These are phyloP conservation scores for Pararge aegeria DNA, from an alignment of 1,140 invertebrate species.

Conservation along the genomic window DNA sequence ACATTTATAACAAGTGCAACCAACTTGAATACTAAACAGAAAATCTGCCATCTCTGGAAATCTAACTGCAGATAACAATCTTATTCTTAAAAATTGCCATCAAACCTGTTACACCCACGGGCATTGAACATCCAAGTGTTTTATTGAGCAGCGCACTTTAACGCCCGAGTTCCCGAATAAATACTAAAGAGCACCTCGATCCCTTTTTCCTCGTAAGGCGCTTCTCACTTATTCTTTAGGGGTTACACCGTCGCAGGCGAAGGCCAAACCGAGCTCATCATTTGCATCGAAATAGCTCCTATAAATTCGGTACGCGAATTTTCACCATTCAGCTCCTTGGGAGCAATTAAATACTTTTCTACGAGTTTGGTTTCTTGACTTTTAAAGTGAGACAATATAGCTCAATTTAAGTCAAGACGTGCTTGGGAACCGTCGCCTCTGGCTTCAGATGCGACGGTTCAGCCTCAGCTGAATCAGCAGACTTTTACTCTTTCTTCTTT, in stretches of 20 bases:
- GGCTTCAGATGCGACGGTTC: too few species aligned
- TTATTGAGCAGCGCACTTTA: constrained; percentile 39
- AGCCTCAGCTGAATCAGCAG: too few species aligned
- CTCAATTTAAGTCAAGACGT: constrained; percentile 51
- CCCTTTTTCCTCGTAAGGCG: constrained; percentile 64
- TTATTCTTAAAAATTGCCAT: not conserved
- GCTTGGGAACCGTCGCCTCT: too few species aligned
- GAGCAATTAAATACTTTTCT: constrained; percentile 75
- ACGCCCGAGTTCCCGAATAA: constrained; percentile 44
- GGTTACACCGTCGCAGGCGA: constrained; percentile 54
- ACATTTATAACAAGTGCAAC: too few species aligned
- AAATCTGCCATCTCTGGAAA: too few species aligned
- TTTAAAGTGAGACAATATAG: constrained; percentile 56
- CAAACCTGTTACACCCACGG: constrained; percentile 32
- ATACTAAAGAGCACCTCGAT: constrained; percentile 50
- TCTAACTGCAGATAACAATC: not conserved
- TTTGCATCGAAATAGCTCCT: constrained; percentile 77
- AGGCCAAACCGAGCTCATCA: constrained; percentile 66
- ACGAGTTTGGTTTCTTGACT: constrained; percentile 47
- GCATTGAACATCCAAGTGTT: constrained; percentile 45
- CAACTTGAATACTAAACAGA: too few species aligned
- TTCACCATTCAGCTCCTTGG: constrained; percentile 69
- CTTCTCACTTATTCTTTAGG: constrained; percentile 73
- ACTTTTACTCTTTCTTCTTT: too few species aligned
- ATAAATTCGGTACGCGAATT: constrained; percentile 76